phyloP scores from a whole-genome alignment of 2,888 invertebrate genomes.

The Formica aserva region DNA sequence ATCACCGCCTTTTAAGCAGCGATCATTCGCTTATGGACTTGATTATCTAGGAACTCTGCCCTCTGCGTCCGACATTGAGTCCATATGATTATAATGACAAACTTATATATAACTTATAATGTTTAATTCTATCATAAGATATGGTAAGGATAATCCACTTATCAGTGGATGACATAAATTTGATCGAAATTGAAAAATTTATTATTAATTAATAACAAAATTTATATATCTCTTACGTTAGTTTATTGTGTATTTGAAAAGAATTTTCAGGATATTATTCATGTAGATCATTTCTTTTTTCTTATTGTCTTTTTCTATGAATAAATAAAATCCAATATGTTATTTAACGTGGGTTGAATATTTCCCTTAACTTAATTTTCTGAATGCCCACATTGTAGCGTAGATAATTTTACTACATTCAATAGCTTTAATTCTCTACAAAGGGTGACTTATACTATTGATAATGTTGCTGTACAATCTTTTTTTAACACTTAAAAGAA shows the following conservation, averaged over 20 bases:
- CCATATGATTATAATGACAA: constrained; percentile 73
- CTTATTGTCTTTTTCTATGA: constrained; percentile 37
- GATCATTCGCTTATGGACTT: constrained; percentile 75
- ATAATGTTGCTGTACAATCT: constrained; percentile 78
- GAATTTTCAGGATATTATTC: constrained; percentile 62
- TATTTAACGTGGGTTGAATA: constrained; percentile 53
- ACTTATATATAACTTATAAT: constrained; percentile 75
- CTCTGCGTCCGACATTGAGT: constrained; percentile 73
- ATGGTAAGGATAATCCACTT: constrained; percentile 68
- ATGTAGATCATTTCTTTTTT: constrained; percentile 65
- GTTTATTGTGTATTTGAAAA: constrained; percentile 31
- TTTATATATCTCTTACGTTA: constrained; percentile 3
- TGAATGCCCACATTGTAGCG: constrained; percentile 67
- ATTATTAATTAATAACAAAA: constrained; percentile 13
- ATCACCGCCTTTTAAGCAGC: constrained; percentile 68
- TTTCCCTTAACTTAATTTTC: constrained; percentile 65
- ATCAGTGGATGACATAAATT: constrained; percentile 61
- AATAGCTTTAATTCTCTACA: constrained; percentile 70
- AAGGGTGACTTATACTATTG: constrained; percentile 73
- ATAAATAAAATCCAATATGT: not conserved
- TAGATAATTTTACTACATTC: constrained; percentile 72
- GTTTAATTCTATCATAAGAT: constrained; percentile 75
- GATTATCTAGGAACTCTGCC: constrained; percentile 74
- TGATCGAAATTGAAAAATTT: constrained; percentile 1
- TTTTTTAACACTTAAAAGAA: constrained; percentile 81